These are phyloP conservation scores for Lophura nycthemera DNA, from an alignment of 2,113 vertebrate genomes.

Conservation along the genomic window DNA sequence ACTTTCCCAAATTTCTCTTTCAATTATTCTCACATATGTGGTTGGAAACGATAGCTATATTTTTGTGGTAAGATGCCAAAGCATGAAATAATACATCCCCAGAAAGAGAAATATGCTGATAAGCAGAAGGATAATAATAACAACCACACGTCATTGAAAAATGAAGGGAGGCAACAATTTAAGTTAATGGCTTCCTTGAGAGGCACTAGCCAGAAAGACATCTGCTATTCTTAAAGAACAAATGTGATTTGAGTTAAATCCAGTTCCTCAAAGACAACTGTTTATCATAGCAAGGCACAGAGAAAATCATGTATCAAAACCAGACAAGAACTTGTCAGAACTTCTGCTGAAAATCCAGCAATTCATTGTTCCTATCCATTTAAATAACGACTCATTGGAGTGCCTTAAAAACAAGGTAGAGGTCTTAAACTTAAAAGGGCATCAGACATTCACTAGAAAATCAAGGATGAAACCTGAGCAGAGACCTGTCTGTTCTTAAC, in stretches of 20 bases:
- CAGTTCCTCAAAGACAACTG: not conserved
- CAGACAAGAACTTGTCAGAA: not conserved
- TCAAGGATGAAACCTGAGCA: not conserved
- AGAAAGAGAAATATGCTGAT: conserved; percentile 33
- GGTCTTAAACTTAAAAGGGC: not conserved
- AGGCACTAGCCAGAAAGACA: not conserved
- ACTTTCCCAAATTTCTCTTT: conserved; percentile 4
- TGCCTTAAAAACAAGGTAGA: not conserved
- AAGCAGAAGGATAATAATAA: conserved; percentile 31
- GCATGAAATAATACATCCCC: conserved; percentile 16
- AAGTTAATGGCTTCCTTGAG: conserved; percentile 2
- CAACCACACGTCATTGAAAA: not conserved
- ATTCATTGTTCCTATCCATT: not conserved
- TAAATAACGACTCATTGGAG: not conserved
- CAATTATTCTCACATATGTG: conserved; percentile 16
- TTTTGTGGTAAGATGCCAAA: conserved; percentile 22
- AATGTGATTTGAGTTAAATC: conserved; percentile 3
- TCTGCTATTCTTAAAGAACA: conserved; percentile 10
- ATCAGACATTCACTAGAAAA: not conserved
- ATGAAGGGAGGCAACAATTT: not conserved
- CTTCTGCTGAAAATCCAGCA: not conserved
- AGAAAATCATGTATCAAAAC: not conserved
- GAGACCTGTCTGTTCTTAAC: not conserved
- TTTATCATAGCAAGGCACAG: not conserved
- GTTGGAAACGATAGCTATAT: conserved; percentile 7